Evolutionary conservation across 2,113 vertebrate genomes (phyloP), one percentile per base, ranked within the genome.

Genomic region (Aythya baeri): DNA sequence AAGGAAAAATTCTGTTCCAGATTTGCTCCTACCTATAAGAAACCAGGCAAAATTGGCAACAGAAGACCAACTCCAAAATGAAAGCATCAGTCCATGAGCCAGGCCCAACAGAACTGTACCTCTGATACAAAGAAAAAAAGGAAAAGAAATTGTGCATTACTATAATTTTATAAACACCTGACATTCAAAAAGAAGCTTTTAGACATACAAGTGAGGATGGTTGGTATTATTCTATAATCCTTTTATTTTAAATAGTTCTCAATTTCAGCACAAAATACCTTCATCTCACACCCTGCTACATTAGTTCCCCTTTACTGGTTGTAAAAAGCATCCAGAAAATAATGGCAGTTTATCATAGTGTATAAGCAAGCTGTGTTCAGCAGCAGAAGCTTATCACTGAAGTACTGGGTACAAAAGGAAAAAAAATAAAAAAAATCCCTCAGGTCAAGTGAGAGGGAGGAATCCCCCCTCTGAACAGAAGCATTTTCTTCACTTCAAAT

Each of bases 1-100:
- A 79, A 80, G 13, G 32, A 90, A 79, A 94, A 84, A 29, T 16
- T 91, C 65, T 68, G 38, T 68, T 72, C 25, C 57, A 43, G 13
- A 52, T 84, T 89, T 82, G 46, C 54, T 87, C 97, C 29, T 83
- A 97, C 97, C 97, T 96, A 79, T 59, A 29, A 97, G 77, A 91
- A 97, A 97, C 71, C 95, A 95, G 20, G 27, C 76, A 70, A 97
- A 77, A 88, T 49, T 84, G 29, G 38, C 55, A 55, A 88, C 6
- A 52, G 63, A 80, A 91, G 96, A 95, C 96, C 89, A 96, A 55
- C 85, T 96, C 96, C 96, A 96, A 94, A 97, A 97, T 34, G 97
- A 97, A 75, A 97, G 91, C 97, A 97, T 96, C 62, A 96, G 63
- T 49, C 97, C 97, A 86, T 97, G 89, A 91, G 97, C 95, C 79